Base-by-base conservation (phyloP, 2,888 invertebrate genomes). In the Sclerodermus sp. region DNA sequence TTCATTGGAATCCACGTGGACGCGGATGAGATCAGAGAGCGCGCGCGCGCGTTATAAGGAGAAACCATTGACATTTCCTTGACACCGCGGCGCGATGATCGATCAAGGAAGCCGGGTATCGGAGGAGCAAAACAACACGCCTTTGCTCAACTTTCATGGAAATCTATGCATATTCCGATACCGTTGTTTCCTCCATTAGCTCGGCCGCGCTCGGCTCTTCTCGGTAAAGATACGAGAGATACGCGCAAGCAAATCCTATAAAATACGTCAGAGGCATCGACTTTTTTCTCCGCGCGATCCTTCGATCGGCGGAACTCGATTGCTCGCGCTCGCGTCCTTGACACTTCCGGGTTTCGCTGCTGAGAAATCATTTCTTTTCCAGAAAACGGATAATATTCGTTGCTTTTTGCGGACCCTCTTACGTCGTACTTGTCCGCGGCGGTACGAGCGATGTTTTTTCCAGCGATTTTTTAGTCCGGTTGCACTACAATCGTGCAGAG, bases 91-190 rank as follows among this genome's bases (percentile, higher is more conserved):
- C 14, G 30, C n/a, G 12, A 10, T 30, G 42, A 14, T 42, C 30
- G 52, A 49, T 52, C 46, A 43, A 55, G 55, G 51, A 51, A 55
- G 43, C 48, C 45, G 30, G 30, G 14, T 38, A 47, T 47, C 9
- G 16, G 31, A 18, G 47, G 30, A 17, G 49, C 43, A 52, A 52
- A 55, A 47, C 46, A 52, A 52, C 30, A 14, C n/a, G n/a, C 44
- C 45, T 53, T 53, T 45, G 38, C 47, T 44, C 49, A 44, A 39
- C 31, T 42, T 55, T 52, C 55, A 47, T 47, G 49, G 55, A 55
- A 55, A 55, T 55, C 31, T 37, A 16, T 38, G 38, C 38, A 38
- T 38, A 17, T 17, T 9, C 15, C 12, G 49, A 13, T 32, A 42
- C 36, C 34, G 47, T 42, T 45, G 42, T 48, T 48, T 54, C 47